These are phyloP conservation scores for Epinephelus awoara DNA, from an alignment of 2,797 vertebrate genomes.

Conservation along the genomic window DNA sequence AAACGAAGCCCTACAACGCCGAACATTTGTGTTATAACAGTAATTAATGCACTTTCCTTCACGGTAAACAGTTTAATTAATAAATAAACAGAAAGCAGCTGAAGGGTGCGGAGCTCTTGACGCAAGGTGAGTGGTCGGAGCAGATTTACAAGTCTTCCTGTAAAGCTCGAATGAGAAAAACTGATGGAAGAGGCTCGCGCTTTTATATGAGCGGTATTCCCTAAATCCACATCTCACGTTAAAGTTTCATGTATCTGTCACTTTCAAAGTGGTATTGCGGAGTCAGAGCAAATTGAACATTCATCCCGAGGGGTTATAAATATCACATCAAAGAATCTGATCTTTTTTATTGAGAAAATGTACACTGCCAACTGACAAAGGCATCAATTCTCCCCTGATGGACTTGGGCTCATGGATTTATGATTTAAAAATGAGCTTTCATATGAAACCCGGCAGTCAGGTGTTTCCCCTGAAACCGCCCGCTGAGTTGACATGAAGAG, in stretches of 20 bases:
- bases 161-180: constrained; percentile 42
- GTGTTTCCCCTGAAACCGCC: constrained; percentile 58
- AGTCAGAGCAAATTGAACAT: constrained; percentile 70
- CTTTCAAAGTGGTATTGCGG: constrained; percentile 44
- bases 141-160: constrained; percentile 63
- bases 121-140: constrained; percentile 51
- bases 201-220: constrained; percentile 29
- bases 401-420: constrained; percentile 52
- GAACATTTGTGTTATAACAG: constrained; percentile 64
- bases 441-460: constrained; percentile 45
- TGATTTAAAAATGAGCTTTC: constrained; percentile 69
- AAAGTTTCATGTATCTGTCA: constrained; percentile 75
- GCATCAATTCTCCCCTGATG: constrained; percentile 53
- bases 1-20: constrained; percentile 61
- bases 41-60: constrained; percentile 81
- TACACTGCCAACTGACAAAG: constrained; percentile 59
- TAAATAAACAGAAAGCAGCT: constrained; percentile 52
- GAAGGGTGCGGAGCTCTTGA: constrained; percentile 49
- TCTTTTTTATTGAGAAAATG: constrained; percentile 64
- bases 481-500: constrained; percentile 58
- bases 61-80: constrained; percentile 72
- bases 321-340: constrained; percentile 71
- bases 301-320: constrained; percentile 61
- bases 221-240: constrained; percentile 43
- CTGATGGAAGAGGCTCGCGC: neutral